Base-by-base conservation (phyloP, 1,140 invertebrate species). In the Trichoplusia ni region DNA sequence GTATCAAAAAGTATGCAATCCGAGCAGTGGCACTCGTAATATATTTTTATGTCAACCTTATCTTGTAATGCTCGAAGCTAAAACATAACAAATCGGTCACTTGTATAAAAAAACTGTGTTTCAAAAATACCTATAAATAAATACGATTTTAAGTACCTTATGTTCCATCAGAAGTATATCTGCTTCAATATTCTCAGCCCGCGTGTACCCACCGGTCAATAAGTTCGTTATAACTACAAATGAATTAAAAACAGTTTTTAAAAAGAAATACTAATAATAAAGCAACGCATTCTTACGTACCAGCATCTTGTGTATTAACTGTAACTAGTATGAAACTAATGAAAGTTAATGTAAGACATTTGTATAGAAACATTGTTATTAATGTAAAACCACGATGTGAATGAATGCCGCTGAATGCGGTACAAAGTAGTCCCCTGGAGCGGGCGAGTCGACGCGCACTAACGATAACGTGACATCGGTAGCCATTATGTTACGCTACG, bases 21-120 rank as follows among this genome's bases (percentile, higher is more conserved):
- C 0, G 94, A 94, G 78, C 97, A 98, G 0, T 97, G 81, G 6
- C 93, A 93, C 87, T 98, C 97, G 75, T 96, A 97, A 69, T 95
- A 96, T 42, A 97, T 8, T 38, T 84, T 63, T 29, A 86, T 40
- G 0, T 71, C 40, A 1, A 84, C 77, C 61, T 72, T 71, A 4
- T 73, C 46, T 25, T 18, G 18, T 16, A 16, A 1, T 8, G n/a
- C 9, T 16, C 23, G 25, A 7, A 33, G 16, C 61, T 56, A 23
- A 33, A 53, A 63, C 6, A 23, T 21, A 7, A 25, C 25, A 19
- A 27, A 0, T 7, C 4, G 5, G 14, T 19, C 2, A 18, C 4
- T 1, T 14, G 2, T 9, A 19, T n/a, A 18, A 18, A 18, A 31
- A 31, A 0, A 29, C 8, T 8, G 4, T 11, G n/a, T n/a, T n/a